Conservation (phyloP, 1,140 invertebrate species). For the Pantala flavescens region DNA sequence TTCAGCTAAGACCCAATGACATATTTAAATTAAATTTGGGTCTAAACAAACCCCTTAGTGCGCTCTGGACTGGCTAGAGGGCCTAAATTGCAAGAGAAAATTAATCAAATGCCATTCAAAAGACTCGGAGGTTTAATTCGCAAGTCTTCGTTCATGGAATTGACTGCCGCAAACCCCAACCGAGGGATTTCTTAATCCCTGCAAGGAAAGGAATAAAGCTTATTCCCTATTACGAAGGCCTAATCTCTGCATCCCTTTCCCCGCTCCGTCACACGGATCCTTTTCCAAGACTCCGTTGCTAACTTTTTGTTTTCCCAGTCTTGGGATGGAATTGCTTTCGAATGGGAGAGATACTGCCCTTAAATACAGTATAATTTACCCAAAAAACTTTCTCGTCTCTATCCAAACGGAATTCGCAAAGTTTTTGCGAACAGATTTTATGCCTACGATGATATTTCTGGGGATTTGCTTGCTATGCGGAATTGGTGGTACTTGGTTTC, state of each 20-base stretch:
- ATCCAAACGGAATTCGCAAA: too few relatives aligned
- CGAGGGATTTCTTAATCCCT: neutral
- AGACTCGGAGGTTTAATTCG: neutral
- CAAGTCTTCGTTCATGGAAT: neutral
- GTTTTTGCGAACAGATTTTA: too few relatives aligned
- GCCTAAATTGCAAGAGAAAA: neutral
- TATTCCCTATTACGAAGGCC: neutral
- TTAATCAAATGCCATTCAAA: slow-evolving; percentile 10
- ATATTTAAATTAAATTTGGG: neutral
- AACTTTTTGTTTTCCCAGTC: too few relatives aligned
- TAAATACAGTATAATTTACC: too few relatives aligned
- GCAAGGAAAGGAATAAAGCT: slow-evolving; percentile 5
- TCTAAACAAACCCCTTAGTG: neutral
- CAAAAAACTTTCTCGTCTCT: too few relatives aligned
- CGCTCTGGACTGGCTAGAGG: neutral
- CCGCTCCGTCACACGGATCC: neutral
- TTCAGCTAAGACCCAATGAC: neutral
- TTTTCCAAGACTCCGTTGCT: too few relatives aligned
- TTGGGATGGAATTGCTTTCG: too few relatives aligned
- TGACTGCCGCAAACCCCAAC: slow-evolving; percentile 2
- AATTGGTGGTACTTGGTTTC: too few relatives aligned
- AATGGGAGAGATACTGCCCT: too few relatives aligned
- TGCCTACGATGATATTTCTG: too few relatives aligned
- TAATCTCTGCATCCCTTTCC: neutral
- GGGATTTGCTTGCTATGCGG: too few relatives aligned